Evolutionary conservation across 2,113 vertebrate species (phyloP).

Genomic region (Acrocephalus kingi): DNA sequence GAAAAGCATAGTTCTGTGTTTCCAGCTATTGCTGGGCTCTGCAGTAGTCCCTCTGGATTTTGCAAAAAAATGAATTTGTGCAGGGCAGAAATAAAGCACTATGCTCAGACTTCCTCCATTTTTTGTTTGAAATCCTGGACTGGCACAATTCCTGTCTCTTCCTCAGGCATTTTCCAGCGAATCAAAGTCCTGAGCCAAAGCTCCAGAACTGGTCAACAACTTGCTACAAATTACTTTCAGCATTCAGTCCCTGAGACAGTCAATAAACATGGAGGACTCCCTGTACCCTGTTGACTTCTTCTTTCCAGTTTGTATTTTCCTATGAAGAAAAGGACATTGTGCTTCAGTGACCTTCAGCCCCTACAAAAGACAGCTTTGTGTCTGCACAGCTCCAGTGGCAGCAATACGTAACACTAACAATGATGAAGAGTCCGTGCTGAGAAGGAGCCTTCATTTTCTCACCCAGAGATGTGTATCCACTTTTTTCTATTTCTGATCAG

Average conservation of each 20-base stretch:
- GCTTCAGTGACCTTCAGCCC: neutral
- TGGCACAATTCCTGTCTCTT: neutral
- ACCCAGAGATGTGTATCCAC: neutral
- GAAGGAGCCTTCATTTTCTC: neutral
- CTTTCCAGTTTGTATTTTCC: neutral
- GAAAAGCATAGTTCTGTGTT: neutral
- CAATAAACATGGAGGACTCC: constrained; percentile 20
- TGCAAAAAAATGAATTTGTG: neutral
- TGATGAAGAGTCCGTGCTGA: neutral
- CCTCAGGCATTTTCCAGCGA: neutral
- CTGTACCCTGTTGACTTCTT: neutral
- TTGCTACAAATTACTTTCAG: neutral
- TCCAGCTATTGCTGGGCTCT: neutral
- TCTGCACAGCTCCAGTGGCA: neutral
- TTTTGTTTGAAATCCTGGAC: neutral
- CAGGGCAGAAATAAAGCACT: neutral
- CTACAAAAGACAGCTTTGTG: constrained; percentile 17
- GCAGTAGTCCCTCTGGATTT: neutral
- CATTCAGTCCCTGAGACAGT: neutral
- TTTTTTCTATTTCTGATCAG: neutral
- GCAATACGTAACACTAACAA: neutral
- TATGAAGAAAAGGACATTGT: constrained; percentile 6
- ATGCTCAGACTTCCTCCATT: neutral
- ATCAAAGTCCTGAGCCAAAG: neutral
- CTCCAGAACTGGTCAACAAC: neutral